phyloP scores from a whole-genome alignment of 2,113 vertebrate species.

The Corydoras maculifer region DNA sequence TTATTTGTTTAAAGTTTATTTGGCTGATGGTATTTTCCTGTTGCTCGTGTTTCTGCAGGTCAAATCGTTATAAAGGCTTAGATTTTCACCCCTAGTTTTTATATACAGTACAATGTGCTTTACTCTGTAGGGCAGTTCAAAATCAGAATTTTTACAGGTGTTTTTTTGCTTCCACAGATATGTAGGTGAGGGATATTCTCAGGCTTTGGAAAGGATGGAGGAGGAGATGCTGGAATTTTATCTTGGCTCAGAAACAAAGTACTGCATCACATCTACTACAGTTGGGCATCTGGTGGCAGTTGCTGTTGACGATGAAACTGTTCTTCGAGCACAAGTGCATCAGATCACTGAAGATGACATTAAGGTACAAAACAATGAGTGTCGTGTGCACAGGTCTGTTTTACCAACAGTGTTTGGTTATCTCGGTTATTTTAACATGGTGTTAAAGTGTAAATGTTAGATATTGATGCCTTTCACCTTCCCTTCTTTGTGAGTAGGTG shows the following conservation, averaged over 20 bases:
- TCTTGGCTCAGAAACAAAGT: conserved; percentile 42
- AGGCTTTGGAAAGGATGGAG: conserved; percentile 82
- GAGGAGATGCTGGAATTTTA: conserved; percentile 80
- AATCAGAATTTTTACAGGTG: not conserved
- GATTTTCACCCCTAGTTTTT: no score
- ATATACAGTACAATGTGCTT: no score
- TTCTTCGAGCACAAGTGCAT: conserved; percentile 76
- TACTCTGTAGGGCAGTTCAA: no score
- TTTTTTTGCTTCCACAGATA: conserved; percentile 62
- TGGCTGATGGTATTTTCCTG: no score
- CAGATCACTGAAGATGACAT: conserved; percentile 63
- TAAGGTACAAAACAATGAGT: conserved; percentile 68
- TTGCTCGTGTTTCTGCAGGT: no score
- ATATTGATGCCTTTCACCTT: no score
- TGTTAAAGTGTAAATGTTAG: no score
- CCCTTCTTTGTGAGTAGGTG: conserved; percentile 59
- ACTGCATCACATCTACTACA: conserved; percentile 44
- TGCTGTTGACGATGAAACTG: conserved; percentile 69
- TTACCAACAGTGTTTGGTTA: no score
- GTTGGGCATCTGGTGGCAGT: conserved; percentile 77
- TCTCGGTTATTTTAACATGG: no score
- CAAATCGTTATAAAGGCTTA: no score
- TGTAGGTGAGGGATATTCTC: conserved; percentile 83
- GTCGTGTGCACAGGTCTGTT: not conserved
- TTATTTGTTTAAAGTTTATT: no score